phyloP scores from a whole-genome alignment of 2,888 invertebrate genomes.

The Mongoloraphidia duomilia region DNA sequence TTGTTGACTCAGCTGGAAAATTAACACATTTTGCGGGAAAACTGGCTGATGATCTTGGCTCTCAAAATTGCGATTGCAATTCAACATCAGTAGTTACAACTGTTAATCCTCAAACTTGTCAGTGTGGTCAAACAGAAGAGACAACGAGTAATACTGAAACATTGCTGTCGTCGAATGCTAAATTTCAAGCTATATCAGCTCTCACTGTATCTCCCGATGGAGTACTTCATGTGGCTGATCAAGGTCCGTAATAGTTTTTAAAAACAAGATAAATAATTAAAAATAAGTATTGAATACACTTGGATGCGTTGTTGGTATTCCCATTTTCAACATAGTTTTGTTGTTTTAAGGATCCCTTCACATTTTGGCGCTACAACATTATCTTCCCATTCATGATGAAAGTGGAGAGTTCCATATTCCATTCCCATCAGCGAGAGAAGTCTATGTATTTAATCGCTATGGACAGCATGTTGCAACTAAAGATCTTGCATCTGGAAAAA shows the following conservation, averaged over 20 bases:
- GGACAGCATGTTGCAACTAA: constrained; percentile 94
- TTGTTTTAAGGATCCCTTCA: constrained; percentile 46
- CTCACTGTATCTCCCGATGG: constrained; percentile 91
- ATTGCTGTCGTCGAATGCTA: constrained; percentile 75
- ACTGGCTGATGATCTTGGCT: constrained; percentile 45
- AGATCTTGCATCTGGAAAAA: constrained; percentile 88
- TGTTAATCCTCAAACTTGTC: constrained; percentile 25
- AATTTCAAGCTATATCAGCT: constrained; percentile 77
- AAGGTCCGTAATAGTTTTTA: constrained; percentile 37
- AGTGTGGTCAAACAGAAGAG: constrained; percentile 30
- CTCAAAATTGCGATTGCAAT: constrained; percentile 42
- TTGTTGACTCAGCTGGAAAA: constrained; percentile 79
- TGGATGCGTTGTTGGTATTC: neutral
- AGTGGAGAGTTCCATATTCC: constrained; percentile 88
- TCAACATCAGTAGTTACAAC: constrained; percentile 38
- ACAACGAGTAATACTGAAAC: constrained; percentile 71
- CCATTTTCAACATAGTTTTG: constrained; percentile 15
- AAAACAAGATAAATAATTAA: constrained; percentile 18
- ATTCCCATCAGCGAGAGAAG: constrained; percentile 84
- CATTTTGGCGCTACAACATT: constrained; percentile 73
- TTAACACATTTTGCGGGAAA: constrained; percentile 89
- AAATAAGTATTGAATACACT: neutral
- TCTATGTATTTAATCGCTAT: constrained; percentile 85
- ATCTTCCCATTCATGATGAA: constrained; percentile 73
- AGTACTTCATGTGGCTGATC: constrained; percentile 90